Evolutionary conservation across 2,888 invertebrate species (phyloP).

Genomic region (Crepidodera aurea): DNA sequence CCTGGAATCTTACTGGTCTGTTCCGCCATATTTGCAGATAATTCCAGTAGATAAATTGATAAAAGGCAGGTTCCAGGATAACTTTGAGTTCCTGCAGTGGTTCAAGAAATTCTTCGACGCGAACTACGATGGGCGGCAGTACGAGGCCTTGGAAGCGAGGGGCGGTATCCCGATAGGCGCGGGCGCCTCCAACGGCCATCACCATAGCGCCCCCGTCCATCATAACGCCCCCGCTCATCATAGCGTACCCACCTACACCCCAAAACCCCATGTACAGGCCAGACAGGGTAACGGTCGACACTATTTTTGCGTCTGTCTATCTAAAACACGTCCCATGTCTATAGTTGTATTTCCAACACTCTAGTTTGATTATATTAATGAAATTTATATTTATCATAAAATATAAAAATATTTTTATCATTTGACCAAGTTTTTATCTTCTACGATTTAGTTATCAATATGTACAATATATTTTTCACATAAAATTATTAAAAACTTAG

Average conservation of each 20-base stretch:
- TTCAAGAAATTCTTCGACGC: constrained; percentile 99
- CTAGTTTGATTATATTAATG: not conserved
- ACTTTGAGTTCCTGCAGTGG: constrained; percentile 99
- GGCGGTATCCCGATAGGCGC: constrained; percentile 82
- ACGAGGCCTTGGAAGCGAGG: constrained; percentile 90
- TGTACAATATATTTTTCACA: too few species aligned
- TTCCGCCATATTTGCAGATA: constrained; percentile 72
- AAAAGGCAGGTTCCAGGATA: constrained; percentile 99
- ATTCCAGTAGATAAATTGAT: constrained; percentile 99
- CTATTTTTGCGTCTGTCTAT: not conserved
- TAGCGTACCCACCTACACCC: constrained; percentile 28
- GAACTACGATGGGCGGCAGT: constrained; percentile 93
- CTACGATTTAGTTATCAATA: too few species aligned
- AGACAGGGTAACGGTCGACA: constrained; percentile 40
- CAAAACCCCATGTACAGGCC: constrained; percentile 46
- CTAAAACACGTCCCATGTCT: not conserved
- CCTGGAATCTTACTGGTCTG: not conserved
- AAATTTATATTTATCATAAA: too few species aligned
- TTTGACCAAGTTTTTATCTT: too few species aligned
- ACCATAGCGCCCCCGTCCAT: constrained; percentile 14
- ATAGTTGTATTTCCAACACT: not conserved
- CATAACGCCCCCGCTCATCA: constrained; percentile 34
- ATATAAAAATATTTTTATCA: too few species aligned
- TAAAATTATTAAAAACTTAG: too few species aligned
- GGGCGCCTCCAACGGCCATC: constrained; percentile 31